Evolutionary conservation across 2,888 invertebrate species (phyloP), one percentile per base, ranked within the genome.

Genomic region (Drosophila eohydei): DNA sequence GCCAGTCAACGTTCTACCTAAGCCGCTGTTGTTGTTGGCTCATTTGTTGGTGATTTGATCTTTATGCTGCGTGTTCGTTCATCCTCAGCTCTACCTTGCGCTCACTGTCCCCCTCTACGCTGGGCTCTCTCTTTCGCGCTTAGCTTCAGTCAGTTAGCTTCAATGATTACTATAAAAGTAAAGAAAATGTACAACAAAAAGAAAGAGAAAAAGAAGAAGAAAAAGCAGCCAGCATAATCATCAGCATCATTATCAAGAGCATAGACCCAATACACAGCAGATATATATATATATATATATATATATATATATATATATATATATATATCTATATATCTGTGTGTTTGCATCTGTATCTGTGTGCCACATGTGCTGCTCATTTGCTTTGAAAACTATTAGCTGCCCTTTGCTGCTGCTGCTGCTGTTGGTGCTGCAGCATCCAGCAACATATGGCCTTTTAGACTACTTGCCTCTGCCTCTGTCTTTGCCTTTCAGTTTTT

Each of bases 351-450:
- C 32, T 60, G 44, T 72, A 55, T 44, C 32, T 58, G 38, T 71
- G 67, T 85, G 86, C 89, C 86, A 88, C 89, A 89, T 88, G 85
- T 86, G 89, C 81, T 89, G 85, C 81, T 74, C 82, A 81, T 81
- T 87, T 81, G 88, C 73, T 86, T 86, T 88, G 88, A 89, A 86
- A 86, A 86, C 85, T 86, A 86, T 86, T 89, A 86, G 86, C 86
- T 88, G 89, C 71, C 81, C 78, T 71, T 66, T 69, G 64, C 59
- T 64, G 69, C 16, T 44, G 60, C 4, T 54, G 50, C 0, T 59
- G 69, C n/a, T 43, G 63, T 1, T 60, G 64, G 14, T 44, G 63
- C 36, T 70, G 55, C 78, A 63, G 74, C 58, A 70, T 72, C 75
- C 70, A 78, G 51, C 80, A 88, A 83, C 88, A 88, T 78, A 85